phyloP scores from a whole-genome alignment of 2,888 invertebrate species.

The Acanthoscelides obtectus region DNA sequence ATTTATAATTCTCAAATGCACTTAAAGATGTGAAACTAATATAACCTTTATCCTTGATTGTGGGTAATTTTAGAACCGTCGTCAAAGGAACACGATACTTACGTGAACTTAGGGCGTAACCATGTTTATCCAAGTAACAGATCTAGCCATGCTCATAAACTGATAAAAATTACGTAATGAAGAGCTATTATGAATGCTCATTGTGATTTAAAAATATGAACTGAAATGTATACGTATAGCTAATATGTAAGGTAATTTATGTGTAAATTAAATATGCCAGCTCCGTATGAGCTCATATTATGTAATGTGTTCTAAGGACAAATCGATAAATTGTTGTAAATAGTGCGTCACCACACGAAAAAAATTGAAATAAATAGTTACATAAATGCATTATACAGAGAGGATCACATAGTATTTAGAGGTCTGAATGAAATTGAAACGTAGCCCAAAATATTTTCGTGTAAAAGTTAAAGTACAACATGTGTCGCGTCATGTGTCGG shows the following conservation, averaged over 20 bases:
- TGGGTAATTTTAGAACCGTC: too few species aligned
- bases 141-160: not conserved
- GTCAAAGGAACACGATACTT: too few species aligned
- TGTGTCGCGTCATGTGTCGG: too few species aligned
- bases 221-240: conserved; percentile 15
- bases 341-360: conserved; percentile 20
- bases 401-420: not conserved
- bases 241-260: conserved; percentile 15
- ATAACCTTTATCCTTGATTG: too few species aligned
- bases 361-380: not conserved
- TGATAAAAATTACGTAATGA: not conserved
- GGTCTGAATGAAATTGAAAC: too few species aligned
- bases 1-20: too few species aligned
- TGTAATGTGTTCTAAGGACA: conserved; percentile 24
- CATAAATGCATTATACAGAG: not conserved
- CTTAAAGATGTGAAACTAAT: too few species aligned
- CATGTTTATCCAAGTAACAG: not conserved
- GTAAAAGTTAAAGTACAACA: too few species aligned
- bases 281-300: conserved; percentile 9
- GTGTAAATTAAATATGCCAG: conserved; percentile 17
- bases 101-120: too few species aligned
- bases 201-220: conserved; percentile 8
- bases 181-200: not conserved
- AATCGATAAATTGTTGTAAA: conserved; percentile 26
- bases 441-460: too few species aligned